Evolutionary conservation across 2,888 invertebrate species (phyloP).

Genomic region (Drosophila anomelani): DNA sequence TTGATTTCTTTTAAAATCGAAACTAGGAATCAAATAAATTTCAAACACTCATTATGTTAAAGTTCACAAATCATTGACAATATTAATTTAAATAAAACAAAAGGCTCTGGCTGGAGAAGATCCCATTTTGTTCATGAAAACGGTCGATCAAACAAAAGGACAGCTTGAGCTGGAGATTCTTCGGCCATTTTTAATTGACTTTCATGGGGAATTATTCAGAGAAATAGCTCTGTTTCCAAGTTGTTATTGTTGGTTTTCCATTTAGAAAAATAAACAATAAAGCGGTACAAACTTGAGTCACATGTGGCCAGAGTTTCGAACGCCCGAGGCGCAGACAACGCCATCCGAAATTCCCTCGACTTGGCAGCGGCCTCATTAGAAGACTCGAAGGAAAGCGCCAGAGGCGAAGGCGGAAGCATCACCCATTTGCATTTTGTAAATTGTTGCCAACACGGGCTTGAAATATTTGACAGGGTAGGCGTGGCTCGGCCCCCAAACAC

Average conservation of each 20-base stretch:
- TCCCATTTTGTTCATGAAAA: constrained; percentile 6
- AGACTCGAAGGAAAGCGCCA: constrained; percentile 1
- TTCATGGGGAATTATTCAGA: constrained; percentile 7
- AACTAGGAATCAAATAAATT: constrained; percentile 50
- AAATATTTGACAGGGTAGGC: constrained; percentile 64
- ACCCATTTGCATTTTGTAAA: constrained; percentile 72
- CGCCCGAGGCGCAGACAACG: constrained; percentile 32
- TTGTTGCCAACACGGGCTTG: constrained; percentile 57
- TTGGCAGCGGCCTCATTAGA: constrained; percentile 63
- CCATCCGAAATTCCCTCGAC: constrained; percentile 46
- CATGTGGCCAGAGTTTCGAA: constrained; percentile 50
- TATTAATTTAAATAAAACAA: constrained; percentile 72
- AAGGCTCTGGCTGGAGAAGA: constrained; percentile 2
- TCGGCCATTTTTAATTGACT: constrained; percentile 34
- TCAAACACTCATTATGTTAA: constrained; percentile 1
- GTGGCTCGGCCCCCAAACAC: constrained; percentile 30
- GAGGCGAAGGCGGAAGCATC: constrained; percentile 8
- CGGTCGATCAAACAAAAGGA: constrained; percentile 19
- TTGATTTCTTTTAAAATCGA: constrained; percentile 47
- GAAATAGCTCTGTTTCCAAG: neutral
- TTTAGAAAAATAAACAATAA: constrained; percentile 40
- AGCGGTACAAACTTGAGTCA: constrained; percentile 11
- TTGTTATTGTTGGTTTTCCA: constrained; percentile 44
- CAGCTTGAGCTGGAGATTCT: neutral
- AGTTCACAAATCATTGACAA: constrained; percentile 58